Evolutionary conservation across 2,113 vertebrate genomes (phyloP).

Genomic region (Pangasianodon gigas): DNA sequence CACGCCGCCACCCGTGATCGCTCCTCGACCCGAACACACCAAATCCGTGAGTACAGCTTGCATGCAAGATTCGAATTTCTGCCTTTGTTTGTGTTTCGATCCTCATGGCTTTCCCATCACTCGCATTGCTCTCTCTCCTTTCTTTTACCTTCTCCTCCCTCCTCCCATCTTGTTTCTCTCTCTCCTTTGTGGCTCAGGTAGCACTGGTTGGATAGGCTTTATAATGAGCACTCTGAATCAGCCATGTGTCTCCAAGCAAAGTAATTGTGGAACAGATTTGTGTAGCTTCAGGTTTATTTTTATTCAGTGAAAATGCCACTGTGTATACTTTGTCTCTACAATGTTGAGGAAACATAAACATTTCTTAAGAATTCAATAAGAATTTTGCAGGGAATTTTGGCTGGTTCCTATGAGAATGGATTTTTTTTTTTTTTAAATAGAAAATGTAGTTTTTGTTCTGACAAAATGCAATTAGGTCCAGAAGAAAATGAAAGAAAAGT

Average conservation of each 20-base stretch:
- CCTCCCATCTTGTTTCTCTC: not conserved
- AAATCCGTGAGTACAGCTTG: conserved; percentile 84
- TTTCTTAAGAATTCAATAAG: not conserved
- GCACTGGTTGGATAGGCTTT: not conserved
- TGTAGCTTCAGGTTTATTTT: conserved; percentile 20
- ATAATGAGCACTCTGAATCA: conserved; percentile 26
- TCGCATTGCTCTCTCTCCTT: not conserved
- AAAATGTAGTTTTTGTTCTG: not conserved
- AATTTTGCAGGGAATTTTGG: not conserved
- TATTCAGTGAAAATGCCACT: not conserved
- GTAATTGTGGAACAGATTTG: conserved; percentile 28
- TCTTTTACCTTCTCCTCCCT: not conserved
- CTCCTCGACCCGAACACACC: conserved; percentile 92
- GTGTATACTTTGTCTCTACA: not conserved
- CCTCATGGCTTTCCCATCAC: not conserved
- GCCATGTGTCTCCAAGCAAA: conserved; percentile 26
- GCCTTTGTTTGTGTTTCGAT: not conserved
- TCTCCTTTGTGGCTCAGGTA: not conserved
- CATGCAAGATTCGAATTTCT: not conserved
- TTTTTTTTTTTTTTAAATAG: not conserved
- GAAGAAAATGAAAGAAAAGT: not conserved
- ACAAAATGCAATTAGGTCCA: not conserved
- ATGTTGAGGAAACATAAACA: not conserved
- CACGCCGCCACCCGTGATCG: conserved; percentile 86
- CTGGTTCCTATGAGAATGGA: not conserved